phyloP scores from a whole-genome alignment of 2,113 vertebrate species.

The Lepus timidus region DNA sequence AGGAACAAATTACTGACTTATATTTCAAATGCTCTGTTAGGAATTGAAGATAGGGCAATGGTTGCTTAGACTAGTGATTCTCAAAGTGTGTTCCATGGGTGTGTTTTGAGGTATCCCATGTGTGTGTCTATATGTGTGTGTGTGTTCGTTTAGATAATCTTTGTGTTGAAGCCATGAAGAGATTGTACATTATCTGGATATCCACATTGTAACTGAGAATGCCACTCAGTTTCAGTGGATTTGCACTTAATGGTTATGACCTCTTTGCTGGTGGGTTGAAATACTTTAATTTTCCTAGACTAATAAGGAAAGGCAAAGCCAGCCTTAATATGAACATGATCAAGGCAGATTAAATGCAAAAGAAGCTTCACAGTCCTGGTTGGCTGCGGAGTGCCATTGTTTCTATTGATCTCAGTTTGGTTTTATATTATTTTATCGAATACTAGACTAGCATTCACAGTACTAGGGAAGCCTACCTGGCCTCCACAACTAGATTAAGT shows the following conservation, averaged over 20 bases:
- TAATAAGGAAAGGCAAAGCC: background rate
- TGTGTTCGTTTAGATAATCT: background rate
- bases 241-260: background rate
- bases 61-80: background rate
- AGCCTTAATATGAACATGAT: background rate
- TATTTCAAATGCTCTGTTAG: background rate
- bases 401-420: background rate
- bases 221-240: background rate
- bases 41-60: background rate
- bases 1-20: background rate
- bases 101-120: background rate
- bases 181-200: background rate
- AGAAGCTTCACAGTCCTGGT: background rate
- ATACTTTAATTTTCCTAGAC: background rate
- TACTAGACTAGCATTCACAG: background rate
- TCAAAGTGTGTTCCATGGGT: background rate
- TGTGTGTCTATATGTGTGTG: background rate
- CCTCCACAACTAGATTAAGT: no score
- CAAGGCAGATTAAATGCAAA: background rate
- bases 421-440: slow-evolving; percentile 17
- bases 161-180: background rate
- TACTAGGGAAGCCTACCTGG: background rate
- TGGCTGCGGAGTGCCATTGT: background rate
- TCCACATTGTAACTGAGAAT: background rate
- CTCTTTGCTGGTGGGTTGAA: background rate